Evolutionary conservation across 2,888 invertebrate species (phyloP).

Genomic region (Hypolimnas misippus): DNA sequence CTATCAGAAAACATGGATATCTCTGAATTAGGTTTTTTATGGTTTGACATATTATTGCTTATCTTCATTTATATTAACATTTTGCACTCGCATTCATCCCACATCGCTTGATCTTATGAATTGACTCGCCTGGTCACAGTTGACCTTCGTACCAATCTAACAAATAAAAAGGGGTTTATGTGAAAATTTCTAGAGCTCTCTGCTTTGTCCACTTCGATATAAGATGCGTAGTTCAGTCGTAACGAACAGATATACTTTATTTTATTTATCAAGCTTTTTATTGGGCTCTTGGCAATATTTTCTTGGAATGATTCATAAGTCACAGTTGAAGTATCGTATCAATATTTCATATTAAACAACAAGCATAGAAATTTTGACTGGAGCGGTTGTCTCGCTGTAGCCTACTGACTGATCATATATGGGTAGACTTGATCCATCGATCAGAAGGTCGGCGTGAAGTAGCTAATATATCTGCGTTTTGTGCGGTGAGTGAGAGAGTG

Average conservation of each 20-base stretch:
- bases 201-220: slow-evolving; percentile 37
- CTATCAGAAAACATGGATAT: too few relatives aligned
- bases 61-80: too few relatives aligned
- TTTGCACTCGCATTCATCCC: too few relatives aligned
- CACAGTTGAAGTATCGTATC: not conserved
- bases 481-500: too few relatives aligned
- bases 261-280: slow-evolving; percentile 14
- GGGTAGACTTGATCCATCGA: too few relatives aligned
- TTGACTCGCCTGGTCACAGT: slow-evolving; percentile 48
- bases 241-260: slow-evolving; percentile 36
- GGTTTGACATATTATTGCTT: too few relatives aligned
- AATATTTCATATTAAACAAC: not conserved
- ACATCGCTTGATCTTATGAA: slow-evolving; percentile 27
- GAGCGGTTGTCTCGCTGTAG: too few relatives aligned
- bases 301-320: not conserved
- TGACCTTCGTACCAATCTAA: slow-evolving; percentile 59
- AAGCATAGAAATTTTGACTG: too few relatives aligned
- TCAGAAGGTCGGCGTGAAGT: too few relatives aligned
- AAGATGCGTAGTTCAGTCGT: slow-evolving; percentile 30
- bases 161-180: slow-evolving; percentile 64
- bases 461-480: too few relatives aligned
- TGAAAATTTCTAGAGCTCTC: slow-evolving; percentile 33
- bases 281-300: not conserved
- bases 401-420: too few relatives aligned
- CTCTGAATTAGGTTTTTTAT: too few relatives aligned